These are phyloP conservation scores for Hydrotaea cyrtoneurina DNA, from an alignment of 2,888 invertebrate species.

Conservation along the genomic window DNA sequence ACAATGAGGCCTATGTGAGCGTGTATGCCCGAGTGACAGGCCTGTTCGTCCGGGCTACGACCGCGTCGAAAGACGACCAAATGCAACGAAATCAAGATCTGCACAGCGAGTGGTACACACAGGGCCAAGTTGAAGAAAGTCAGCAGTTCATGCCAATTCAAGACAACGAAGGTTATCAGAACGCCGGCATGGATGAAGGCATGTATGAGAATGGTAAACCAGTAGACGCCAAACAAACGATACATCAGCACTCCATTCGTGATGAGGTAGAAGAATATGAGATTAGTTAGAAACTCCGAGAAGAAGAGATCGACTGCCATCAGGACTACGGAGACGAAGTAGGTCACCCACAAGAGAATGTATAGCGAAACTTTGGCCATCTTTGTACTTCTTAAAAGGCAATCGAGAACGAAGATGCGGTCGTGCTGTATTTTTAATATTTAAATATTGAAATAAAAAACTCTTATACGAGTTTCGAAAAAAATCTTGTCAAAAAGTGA, in stretches of 20 bases:
- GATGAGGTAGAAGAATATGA: slow-evolving; percentile 6
- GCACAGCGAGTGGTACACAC: background rate
- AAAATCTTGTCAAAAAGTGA: no score
- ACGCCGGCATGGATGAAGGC: background rate
- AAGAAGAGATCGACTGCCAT: background rate
- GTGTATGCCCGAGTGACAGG: slow-evolving; percentile 19
- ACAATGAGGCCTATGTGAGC: slow-evolving; percentile 25
- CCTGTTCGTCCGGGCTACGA: slow-evolving; percentile 15
- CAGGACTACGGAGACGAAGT: background rate
- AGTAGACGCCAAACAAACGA: slow-evolving; percentile 12
- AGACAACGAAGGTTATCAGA: background rate
- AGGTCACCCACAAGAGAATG: background rate
- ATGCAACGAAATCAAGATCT: background rate
- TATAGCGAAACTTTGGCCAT: slow-evolving; percentile 10
- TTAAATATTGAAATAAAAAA: no score
- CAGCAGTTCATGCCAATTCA: background rate
- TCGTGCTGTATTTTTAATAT: no score
- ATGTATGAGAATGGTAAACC: slow-evolving; percentile 10
- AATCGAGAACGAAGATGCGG: no score
- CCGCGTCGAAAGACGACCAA: slow-evolving; percentile 15
- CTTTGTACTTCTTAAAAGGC: background rate
- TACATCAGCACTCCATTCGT: slow-evolving; percentile 13
- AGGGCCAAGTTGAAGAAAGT: background rate
- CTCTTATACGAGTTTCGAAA: no score
- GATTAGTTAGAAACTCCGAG: background rate